These are phyloP conservation scores for Lepidurus packardi DNA, from an alignment of 1,140 invertebrate species.

Conservation along the genomic window DNA sequence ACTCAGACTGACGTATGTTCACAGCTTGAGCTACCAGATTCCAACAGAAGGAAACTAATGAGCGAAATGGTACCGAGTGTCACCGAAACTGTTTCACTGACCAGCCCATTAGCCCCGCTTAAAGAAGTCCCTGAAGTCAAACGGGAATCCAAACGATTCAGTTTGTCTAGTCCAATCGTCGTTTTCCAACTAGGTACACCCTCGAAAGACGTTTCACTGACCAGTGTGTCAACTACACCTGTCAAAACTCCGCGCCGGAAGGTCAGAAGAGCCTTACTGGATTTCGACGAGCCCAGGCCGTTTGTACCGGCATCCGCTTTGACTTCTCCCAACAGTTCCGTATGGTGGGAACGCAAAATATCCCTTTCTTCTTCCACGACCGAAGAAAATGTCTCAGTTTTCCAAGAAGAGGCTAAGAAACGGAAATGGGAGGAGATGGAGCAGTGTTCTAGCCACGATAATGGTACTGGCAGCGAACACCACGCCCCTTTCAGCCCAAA, in stretches of 20 bases:
- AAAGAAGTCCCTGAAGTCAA: background rate
- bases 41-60: background rate
- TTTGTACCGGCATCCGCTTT: background rate
- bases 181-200: background rate
- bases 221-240: background rate
- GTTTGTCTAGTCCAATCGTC: background rate
- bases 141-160: background rate
- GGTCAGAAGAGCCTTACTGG: background rate
- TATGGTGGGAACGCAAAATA: background rate
- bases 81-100: too few species aligned
- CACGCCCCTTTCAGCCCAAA: background rate
- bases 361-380: background rate
- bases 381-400: background rate
- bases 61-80: background rate
- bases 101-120: too few species aligned
- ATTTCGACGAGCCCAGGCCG: background rate
- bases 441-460: background rate
- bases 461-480: background rate
- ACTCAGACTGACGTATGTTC: background rate
- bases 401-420: background rate
- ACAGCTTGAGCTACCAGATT: background rate
- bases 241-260: background rate
- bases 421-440: background rate
- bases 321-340: background rate
- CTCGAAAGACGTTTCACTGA: background rate